Percentiles rank a stretch among this genome's conserved stretches.
Evolutionary conservation across 2,113 vertebrate genomes (phyloP).

Genomic region (Platysteira castanea): DNA sequence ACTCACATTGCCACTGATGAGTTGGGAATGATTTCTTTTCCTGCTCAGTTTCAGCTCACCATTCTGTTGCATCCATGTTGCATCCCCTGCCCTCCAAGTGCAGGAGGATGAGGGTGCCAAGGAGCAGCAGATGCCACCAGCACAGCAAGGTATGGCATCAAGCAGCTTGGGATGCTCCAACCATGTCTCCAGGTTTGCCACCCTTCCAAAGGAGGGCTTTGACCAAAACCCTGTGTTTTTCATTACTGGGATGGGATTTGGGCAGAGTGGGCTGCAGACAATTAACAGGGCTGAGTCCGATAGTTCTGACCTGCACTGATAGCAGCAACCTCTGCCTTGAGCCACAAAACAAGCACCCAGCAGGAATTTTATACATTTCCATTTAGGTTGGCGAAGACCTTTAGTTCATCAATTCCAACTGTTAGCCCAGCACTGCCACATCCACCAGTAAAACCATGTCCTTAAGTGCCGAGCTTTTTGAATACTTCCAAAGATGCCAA

Average conservation of each 20-base stretch:
- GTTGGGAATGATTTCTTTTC: not conserved
- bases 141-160: not conserved
- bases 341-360: not conserved
- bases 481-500: not conserved
- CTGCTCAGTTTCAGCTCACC: not conserved
- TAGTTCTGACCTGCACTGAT: accelerated
- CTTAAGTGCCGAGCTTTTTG: not conserved
- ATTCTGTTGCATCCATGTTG: not conserved
- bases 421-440: not conserved
- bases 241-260: not conserved
- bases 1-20: not conserved
- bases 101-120: not conserved
- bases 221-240: not conserved
- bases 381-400: not conserved
- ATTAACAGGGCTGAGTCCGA: not conserved
- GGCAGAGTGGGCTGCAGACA: not conserved
- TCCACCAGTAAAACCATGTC: not conserved
- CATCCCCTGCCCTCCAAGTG: not conserved
- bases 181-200: accelerated
- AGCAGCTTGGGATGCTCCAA: not conserved
- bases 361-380: not conserved
- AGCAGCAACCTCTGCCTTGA: not conserved
- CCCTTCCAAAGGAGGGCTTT: not conserved
- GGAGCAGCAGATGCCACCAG: not conserved
- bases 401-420: not conserved